Conservation (phyloP, 2,888 invertebrate species). For the Drosophila kambysellisi region DNA sequence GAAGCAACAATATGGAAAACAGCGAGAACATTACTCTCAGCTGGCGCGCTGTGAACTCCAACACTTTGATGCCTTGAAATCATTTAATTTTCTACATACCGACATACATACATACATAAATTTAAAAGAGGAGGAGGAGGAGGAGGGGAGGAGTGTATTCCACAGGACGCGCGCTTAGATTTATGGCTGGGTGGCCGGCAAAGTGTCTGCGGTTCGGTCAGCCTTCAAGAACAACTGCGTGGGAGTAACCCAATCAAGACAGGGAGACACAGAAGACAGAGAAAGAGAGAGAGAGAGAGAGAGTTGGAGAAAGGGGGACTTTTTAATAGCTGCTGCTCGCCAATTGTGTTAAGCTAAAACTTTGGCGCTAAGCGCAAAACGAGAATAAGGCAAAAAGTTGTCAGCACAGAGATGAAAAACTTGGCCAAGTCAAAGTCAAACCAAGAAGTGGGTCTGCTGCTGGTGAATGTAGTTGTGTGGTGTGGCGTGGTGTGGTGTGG, state of each 20-base stretch:
- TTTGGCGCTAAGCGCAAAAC: slow-evolving; percentile 28
- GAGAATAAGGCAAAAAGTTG: slow-evolving; percentile 41
- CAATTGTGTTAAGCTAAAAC: slow-evolving; percentile 28
- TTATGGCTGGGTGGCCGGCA: slow-evolving; percentile 83
- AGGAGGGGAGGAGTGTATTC: slow-evolving; percentile 26
- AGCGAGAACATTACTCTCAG: slow-evolving; percentile 78
- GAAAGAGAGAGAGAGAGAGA: neutral
- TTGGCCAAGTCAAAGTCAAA: slow-evolving; percentile 62
- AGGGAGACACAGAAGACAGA: neutral
- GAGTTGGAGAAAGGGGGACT: neutral
- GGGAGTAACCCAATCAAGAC: slow-evolving; percentile 18
- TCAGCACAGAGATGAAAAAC: slow-evolving; percentile 48
- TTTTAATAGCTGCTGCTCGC: slow-evolving; percentile 17
- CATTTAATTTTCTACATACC: slow-evolving; percentile 66
- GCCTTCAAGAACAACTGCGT: slow-evolving; percentile 47
- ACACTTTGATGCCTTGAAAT: slow-evolving; percentile 80
- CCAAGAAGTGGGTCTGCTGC: slow-evolving; percentile 16
- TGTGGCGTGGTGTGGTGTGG: neutral
- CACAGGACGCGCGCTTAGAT: slow-evolving; percentile 77
- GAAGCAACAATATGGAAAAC: slow-evolving; percentile 47
- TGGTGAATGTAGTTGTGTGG: neutral
- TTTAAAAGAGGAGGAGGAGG: slow-evolving; percentile 13
- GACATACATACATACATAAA: slow-evolving; percentile 3
- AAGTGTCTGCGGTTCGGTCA: slow-evolving; percentile 82
- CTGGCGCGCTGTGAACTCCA: slow-evolving; percentile 75